A percentile compares a stretch with the other conserved stretches of the same genome.
phyloP scores from a whole-genome alignment of 2,113 vertebrate genomes.

The Pseudorhombus dupliciocellatus region DNA sequence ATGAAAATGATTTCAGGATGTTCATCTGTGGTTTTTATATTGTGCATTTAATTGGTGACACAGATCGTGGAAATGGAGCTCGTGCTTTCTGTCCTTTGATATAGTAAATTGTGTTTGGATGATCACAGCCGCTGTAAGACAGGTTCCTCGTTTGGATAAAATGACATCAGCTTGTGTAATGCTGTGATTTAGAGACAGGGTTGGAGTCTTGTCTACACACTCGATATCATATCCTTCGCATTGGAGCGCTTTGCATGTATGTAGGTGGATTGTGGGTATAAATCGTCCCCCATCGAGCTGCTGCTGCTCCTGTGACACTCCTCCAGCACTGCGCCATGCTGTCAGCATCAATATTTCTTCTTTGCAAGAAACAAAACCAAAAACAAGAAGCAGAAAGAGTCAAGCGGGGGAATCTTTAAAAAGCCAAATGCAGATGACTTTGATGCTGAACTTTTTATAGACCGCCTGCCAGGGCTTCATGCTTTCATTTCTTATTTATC shows the following conservation, averaged over 20 bases:
- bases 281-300: neutral
- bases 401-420: constrained; percentile 1
- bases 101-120: no score
- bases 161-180: neutral
- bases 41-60: neutral
- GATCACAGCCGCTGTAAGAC: no score
- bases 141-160: neutral
- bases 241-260: neutral
- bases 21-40: neutral
- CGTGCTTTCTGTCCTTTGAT: no score
- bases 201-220: neutral
- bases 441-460: constrained; percentile 52
- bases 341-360: constrained; percentile 34
- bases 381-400: constrained; percentile 1
- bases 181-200: neutral
- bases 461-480: constrained; percentile 27
- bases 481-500: constrained; percentile 64
- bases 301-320: neutral
- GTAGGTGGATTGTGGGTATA: neutral
- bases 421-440: constrained; percentile 43
- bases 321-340: neutral
- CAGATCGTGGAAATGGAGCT: no score
- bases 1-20: neutral
- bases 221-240: neutral
- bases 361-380: neutral